Evolutionary conservation across 2,113 vertebrate species (phyloP), one percentile per base, ranked within the genome.

Genomic region (Ceyx melanurus): DNA sequence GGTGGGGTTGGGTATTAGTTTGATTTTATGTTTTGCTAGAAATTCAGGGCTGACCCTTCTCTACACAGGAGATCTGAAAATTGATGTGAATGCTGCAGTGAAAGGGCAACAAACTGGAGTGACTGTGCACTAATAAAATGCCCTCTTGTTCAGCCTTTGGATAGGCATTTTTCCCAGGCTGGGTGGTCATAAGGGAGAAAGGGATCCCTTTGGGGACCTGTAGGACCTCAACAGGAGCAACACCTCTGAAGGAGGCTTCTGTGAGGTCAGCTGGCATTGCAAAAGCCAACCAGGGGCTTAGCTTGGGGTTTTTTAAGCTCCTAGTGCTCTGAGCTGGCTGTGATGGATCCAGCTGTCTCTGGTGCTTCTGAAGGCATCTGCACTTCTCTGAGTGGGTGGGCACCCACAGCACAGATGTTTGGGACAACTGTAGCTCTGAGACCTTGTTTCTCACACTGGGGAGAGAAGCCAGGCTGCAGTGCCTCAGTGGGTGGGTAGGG

Each of bases 251-350:
- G 22, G 33, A 61, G 19, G 5, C 18, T n/a, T 75, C 25, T 48
- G 25, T 46, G 76, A 51, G 43, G 28, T 26, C 33, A n/a, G 31
- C 42, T 75, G 54, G 54, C 2, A 1, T 8, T 1, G 1, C 25
- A 31, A 42, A 33, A 42, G 20, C 15, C 46, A 71, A 0, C 45
- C 9, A 3, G 22, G 56, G 78, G 46, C 79, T 31, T n/a, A 80
- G 23, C 15, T 0, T 40, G 11, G 19, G 11, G 4, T 0, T 1
- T 13, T 54, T 53, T 7, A n/a, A 4, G 4, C 28, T 64, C 28
- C 45, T 42, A 2, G 28, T 75, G 67, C 54, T 70, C 46, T 45
- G 56, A 83, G 54, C 37, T 72, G 58, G 19, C 33, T 54, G 0
- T 7, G 56, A 20, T 50, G 56, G 81, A 42, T 31, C 46, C 51